phyloP scores from a whole-genome alignment of 2,888 invertebrate species.

The Chrysolina americana region DNA sequence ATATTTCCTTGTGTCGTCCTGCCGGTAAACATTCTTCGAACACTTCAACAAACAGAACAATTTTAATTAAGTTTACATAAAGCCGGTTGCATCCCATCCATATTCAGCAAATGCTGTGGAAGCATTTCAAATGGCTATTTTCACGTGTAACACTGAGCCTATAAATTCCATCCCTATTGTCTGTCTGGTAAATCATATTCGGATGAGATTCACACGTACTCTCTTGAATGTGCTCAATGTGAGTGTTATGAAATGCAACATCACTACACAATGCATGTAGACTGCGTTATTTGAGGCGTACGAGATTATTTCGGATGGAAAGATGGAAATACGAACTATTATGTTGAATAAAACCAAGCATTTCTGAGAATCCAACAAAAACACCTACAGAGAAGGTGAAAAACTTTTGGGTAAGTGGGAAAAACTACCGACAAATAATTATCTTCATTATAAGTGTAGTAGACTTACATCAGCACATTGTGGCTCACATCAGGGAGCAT shows the following conservation, averaged over 20 bases:
- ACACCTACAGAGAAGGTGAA: too few relatives aligned
- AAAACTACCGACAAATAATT: too few relatives aligned
- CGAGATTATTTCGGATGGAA: neutral
- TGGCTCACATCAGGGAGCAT: too few relatives aligned
- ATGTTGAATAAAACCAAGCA: too few relatives aligned
- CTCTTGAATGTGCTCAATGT: conserved; percentile 33
- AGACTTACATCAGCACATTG: too few relatives aligned
- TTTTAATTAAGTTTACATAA: neutral
- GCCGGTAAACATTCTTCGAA: too few relatives aligned
- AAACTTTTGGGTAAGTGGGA: too few relatives aligned
- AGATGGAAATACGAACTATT: too few relatives aligned
- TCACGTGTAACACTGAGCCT: conserved; percentile 30
- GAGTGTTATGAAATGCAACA: conserved; percentile 28
- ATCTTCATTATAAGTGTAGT: too few relatives aligned
- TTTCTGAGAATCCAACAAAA: too few relatives aligned
- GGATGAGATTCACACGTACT: conserved; percentile 37
- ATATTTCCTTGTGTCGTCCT: too few relatives aligned
- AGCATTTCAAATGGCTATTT: conserved; percentile 36
- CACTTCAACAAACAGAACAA: neutral
- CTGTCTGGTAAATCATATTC: conserved; percentile 34
- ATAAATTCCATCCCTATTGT: conserved; percentile 45
- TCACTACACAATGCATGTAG: conserved; percentile 49
- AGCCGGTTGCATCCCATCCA: conserved; percentile 5
- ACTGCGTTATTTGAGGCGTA: neutral
- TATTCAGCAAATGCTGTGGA: conserved; percentile 24